Conservation (phyloP, 2,797 vertebrate species). For the Acanthornis magna region DNA sequence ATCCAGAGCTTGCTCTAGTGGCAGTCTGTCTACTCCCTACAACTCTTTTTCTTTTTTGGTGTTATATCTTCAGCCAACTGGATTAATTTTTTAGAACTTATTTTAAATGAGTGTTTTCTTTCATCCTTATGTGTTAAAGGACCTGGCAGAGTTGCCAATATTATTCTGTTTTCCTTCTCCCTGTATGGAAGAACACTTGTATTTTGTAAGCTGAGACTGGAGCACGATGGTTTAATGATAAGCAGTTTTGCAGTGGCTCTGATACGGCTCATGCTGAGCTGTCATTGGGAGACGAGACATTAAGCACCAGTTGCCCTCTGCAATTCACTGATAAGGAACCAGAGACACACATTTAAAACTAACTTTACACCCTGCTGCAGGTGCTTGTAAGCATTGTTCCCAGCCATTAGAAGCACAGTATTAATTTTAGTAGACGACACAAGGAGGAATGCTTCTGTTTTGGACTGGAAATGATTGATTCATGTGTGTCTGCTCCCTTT, state of each 20-base stretch:
- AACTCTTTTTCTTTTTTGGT: background rate
- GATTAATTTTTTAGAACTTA: background rate
- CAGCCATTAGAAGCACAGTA: background rate
- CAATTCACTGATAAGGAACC: background rate
- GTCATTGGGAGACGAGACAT: background rate
- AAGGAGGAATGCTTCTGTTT: background rate
- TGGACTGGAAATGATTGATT: background rate
- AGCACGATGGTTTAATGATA: background rate
- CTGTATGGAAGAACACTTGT: background rate
- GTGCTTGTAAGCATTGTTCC: background rate
- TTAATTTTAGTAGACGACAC: background rate
- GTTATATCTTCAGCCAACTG: background rate
- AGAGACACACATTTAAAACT: background rate
- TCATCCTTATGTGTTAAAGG: background rate
- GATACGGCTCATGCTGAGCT: background rate
- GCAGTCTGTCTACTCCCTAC: background rate
- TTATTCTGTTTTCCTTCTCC: background rate
- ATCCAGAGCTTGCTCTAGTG: background rate
- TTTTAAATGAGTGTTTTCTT: background rate
- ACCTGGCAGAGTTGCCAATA: background rate
- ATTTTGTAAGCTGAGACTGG: background rate
- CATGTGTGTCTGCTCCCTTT: background rate
- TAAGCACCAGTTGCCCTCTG: background rate
- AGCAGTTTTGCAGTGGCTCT: background rate
- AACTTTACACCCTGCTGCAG: background rate